Percentiles rank a stretch among this genome's conserved stretches.
These are phyloP conservation scores for Apomyelois bistriatella DNA, from an alignment of 2,888 invertebrate species.

Conservation along the genomic window DNA sequence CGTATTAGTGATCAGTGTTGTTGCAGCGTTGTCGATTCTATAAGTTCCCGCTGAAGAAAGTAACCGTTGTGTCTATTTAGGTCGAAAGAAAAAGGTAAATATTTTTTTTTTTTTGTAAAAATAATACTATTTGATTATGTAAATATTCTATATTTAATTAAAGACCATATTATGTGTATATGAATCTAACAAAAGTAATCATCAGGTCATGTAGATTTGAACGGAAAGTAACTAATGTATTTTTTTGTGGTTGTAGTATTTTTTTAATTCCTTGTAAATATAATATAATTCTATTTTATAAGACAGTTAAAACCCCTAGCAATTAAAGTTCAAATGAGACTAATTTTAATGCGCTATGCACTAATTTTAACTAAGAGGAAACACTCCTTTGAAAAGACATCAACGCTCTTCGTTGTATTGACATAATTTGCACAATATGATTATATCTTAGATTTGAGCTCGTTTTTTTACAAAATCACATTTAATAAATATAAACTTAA, in stretches of 20 bases:
- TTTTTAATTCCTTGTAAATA: too few species aligned
- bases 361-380: background rate
- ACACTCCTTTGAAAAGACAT: constrained; percentile 35
- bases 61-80: constrained; percentile 38
- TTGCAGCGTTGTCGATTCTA: constrained; percentile 37
- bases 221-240: too few species aligned
- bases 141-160: background rate
- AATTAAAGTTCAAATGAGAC: too few species aligned
- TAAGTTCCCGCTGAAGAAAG: constrained; percentile 32
- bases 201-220: too few species aligned
- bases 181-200: too few species aligned
- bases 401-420: constrained; percentile 27
- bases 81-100: constrained; percentile 51
- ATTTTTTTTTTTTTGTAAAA: background rate
- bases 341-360: background rate
- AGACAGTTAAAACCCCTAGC: too few species aligned
- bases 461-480: background rate
- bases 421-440: background rate
- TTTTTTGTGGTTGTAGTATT: too few species aligned
- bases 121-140: too few species aligned
- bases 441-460: too few species aligned
- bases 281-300: too few species aligned
- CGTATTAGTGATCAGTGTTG: constrained; percentile 50
- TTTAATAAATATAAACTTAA: background rate
- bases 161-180: too few species aligned